These are phyloP conservation scores for Thera obeliscata DNA, from an alignment of 2,888 invertebrate species.

Conservation along the genomic window DNA sequence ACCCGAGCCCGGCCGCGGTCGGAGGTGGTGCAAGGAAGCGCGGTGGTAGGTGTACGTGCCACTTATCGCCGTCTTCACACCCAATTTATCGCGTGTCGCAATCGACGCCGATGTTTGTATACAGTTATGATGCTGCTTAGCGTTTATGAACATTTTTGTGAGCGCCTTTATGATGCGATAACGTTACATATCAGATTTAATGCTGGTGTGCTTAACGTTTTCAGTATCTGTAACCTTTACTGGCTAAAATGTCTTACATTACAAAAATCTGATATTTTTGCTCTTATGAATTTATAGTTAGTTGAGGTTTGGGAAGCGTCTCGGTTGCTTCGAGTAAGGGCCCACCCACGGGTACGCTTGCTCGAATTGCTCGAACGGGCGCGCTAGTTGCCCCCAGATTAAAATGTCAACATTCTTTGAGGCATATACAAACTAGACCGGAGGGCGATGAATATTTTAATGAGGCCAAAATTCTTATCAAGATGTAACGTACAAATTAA, in stretches of 20 bases:
- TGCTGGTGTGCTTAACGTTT: constrained; percentile 26
- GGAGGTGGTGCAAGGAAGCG: constrained; percentile 49
- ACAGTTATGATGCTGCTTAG: constrained; percentile 55
- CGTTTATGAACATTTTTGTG: constrained; percentile 50
- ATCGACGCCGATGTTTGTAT: constrained; percentile 66
- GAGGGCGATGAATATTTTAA: constrained; percentile 27
- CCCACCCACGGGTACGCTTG: too few relatives aligned
- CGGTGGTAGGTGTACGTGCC: constrained; percentile 63
- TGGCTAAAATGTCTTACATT: constrained; percentile 1
- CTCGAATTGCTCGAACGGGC: too few relatives aligned
- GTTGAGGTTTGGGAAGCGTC: too few relatives aligned
- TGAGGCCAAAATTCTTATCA: constrained; percentile 27
- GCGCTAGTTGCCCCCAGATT: neutral
- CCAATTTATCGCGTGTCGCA: constrained; percentile 78
- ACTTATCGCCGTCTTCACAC: constrained; percentile 80
- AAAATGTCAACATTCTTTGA: constrained; percentile 12
- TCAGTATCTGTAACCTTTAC: constrained; percentile 4
- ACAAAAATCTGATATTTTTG: neutral
- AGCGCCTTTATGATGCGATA: constrained; percentile 46
- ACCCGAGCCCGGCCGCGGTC: constrained; percentile 39
- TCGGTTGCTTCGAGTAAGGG: too few relatives aligned
- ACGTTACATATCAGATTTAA: constrained; percentile 44
- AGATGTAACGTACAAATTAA: constrained; percentile 19
- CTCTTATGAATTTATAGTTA: too few relatives aligned
- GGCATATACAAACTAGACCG: constrained; percentile 15